Percentiles rank a stretch among this genome's conserved stretches.
These are phyloP conservation scores for Dasysyrphus tricinctus DNA, from an alignment of 2,888 invertebrate genomes.

Conservation along the genomic window DNA sequence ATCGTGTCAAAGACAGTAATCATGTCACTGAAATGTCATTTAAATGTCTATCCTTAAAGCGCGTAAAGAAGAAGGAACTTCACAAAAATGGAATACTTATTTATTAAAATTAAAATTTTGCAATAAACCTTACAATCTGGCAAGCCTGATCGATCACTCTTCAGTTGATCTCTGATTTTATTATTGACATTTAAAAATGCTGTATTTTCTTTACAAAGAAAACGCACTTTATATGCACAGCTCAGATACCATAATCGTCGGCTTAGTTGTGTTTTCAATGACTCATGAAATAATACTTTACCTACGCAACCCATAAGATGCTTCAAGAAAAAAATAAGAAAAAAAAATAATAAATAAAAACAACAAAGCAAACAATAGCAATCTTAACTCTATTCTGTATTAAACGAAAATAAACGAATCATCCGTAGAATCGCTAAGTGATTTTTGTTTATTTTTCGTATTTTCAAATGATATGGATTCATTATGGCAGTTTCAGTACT, in stretches of 20 bases:
- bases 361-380: conserved; percentile 32
- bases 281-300: conserved; percentile 22
- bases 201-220: neutral
- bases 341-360: neutral
- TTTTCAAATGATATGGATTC: conserved; percentile 49
- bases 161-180: neutral
- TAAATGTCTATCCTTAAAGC: no score
- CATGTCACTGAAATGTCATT: no score
- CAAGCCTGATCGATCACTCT: neutral
- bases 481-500: conserved; percentile 51
- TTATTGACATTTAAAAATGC: neutral
- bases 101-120: no score
- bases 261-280: neutral
- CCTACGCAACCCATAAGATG: conserved; percentile 9
- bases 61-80: no score
- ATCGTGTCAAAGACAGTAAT: no score
- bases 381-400: conserved; percentile 3
- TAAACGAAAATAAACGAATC: conserved; percentile 20
- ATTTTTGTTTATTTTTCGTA: conserved; percentile 22
- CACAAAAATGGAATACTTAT: no score
- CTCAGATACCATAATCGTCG: neutral
- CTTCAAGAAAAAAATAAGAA: neutral
- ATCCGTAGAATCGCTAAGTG: conserved; percentile 42
- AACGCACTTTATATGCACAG: neutral
- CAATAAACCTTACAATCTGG: neutral